Evolutionary conservation across 2,888 invertebrate species (phyloP).

Genomic region (Caenorhabditis zanzibari): DNA sequence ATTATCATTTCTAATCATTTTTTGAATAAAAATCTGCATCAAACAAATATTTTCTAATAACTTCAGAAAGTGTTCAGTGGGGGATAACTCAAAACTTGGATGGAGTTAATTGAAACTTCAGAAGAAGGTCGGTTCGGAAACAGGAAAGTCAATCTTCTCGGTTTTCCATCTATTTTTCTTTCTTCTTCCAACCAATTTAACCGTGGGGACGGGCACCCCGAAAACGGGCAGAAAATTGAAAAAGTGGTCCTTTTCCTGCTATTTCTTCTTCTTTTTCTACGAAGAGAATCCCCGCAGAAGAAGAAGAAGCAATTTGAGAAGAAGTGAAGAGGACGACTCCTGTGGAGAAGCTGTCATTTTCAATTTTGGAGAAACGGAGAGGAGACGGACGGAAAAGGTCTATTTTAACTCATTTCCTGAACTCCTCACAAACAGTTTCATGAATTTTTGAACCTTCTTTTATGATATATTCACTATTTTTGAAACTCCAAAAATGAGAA

Average conservation of each 20-base stretch:
- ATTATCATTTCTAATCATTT: conserved; percentile 4
- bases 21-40: conserved; percentile 4
- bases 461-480: neutral
- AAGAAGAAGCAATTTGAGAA: conserved; percentile 61
- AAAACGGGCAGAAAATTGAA: conserved; percentile 56
- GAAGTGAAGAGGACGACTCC: conserved; percentile 20
- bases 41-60: neutral
- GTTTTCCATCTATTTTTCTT: conserved; percentile 23
- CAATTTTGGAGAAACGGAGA: conserved; percentile 48
- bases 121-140: neutral
- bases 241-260: conserved; percentile 44
- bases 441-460: conserved; percentile 6
- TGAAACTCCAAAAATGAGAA: conserved; percentile 7
- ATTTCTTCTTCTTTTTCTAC: neutral
- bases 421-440: conserved; percentile 11
- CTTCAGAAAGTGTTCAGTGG: neutral
- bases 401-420: conserved; percentile 30
- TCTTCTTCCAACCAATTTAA: conserved; percentile 58
- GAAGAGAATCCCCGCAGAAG: conserved; percentile 32
- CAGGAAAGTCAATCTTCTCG: conserved; percentile 32
- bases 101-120: neutral
- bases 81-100: neutral
- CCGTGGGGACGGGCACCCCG: conserved; percentile 17
- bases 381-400: neutral
- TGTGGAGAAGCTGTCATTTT: conserved; percentile 55